Evolutionary conservation across 2,797 vertebrate species (phyloP).

Genomic region (Anguilla obscura): DNA sequence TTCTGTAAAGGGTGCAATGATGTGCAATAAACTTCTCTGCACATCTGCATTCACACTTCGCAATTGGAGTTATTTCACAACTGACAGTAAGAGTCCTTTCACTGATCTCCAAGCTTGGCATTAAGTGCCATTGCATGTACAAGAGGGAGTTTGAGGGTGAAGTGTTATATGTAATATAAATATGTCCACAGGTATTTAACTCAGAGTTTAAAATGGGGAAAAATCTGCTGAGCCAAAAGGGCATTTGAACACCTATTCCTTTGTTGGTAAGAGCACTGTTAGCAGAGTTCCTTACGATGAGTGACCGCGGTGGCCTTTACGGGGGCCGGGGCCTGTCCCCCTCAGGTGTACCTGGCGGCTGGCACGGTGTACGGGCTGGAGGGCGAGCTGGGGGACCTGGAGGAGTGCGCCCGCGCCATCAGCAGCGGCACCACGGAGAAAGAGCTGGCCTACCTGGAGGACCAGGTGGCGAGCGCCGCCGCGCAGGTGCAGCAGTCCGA

Average conservation of each 20-base stretch:
- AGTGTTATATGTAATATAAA: neutral
- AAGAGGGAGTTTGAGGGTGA: neutral
- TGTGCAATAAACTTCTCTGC: too few species aligned
- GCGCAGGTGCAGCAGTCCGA: slow-evolving; percentile 95
- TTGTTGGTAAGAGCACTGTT: neutral
- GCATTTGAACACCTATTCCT: neutral
- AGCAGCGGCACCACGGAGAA: slow-evolving; percentile 82
- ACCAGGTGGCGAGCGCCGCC: slow-evolving; percentile 92
- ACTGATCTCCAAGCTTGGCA: neutral
- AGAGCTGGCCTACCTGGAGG: slow-evolving; percentile 88
- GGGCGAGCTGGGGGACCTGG: slow-evolving; percentile 85
- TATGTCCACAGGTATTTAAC: neutral
- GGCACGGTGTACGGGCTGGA: slow-evolving; percentile 91
- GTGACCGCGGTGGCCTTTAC: neutral
- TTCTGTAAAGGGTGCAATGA: too few species aligned
- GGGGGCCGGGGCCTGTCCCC: slow-evolving; percentile 9
- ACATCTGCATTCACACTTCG: neutral
- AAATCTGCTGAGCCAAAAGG: neutral
- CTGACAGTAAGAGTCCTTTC: neutral
- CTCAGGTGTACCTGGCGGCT: slow-evolving; percentile 91
- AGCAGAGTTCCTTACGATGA: neutral
- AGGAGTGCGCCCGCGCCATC: slow-evolving; percentile 86
- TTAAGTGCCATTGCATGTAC: neutral
- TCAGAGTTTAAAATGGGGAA: neutral
- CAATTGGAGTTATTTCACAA: neutral